A percentile compares a stretch with the other conserved stretches of the same genome.
Conservation (phyloP, 2,888 invertebrate genomes). For the Phalera bucephala region DNA sequence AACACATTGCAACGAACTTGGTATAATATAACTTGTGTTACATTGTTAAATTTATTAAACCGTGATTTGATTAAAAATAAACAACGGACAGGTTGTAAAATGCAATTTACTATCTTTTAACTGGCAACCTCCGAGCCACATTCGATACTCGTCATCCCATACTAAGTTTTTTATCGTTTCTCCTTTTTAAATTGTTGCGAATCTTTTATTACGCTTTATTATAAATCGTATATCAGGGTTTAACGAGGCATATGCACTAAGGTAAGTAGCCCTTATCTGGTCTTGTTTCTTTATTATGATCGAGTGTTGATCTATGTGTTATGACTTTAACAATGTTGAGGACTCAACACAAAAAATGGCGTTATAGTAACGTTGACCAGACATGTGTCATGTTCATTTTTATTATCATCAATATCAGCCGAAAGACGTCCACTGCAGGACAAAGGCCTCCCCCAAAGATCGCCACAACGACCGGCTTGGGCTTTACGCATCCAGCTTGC, state of each 20-base stretch:
- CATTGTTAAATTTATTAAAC: conserved; percentile 47
- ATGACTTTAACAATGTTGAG: too few relatives aligned
- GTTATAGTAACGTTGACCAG: too few relatives aligned
- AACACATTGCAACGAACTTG: too few relatives aligned
- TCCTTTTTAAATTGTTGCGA: conserved; percentile 77
- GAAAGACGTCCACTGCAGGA: too few relatives aligned
- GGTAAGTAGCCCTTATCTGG: conserved; percentile 75
- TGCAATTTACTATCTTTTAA: conserved; percentile 72
- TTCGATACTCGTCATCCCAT: conserved; percentile 59
- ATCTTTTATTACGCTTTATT: conserved; percentile 79
- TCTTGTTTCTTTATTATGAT: conserved; percentile 61
- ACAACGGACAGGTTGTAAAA: conserved; percentile 61
- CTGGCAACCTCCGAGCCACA: conserved; percentile 53
- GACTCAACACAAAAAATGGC: too few relatives aligned
- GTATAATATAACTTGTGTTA: conserved; percentile 24
- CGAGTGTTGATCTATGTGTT: conserved; percentile 4
- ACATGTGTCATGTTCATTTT: too few relatives aligned
- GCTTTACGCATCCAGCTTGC: too few relatives aligned
- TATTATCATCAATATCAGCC: too few relatives aligned
- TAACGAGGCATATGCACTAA: conserved; percentile 67
- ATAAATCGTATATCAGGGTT: conserved; percentile 76
- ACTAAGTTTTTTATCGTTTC: conserved; percentile 73
- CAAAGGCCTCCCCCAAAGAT: too few relatives aligned
- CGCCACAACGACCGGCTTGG: too few relatives aligned
- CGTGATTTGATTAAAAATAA: conserved; percentile 62